Evolutionary conservation across 2,113 vertebrate genomes (phyloP), one percentile per base, ranked within the genome.

Genomic region (Pandion haliaetus): DNA sequence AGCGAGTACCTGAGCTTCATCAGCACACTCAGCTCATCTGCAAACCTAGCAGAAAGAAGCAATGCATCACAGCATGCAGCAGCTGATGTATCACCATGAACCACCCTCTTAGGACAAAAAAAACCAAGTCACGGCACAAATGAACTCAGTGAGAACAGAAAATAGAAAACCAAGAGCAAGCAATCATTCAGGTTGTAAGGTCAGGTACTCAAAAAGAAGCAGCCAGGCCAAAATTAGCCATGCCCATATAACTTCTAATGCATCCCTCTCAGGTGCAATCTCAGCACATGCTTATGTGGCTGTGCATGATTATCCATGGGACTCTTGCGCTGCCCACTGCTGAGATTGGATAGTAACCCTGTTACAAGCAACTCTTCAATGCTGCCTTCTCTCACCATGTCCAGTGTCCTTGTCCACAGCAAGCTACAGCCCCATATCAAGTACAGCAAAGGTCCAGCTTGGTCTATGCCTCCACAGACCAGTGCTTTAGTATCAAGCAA

Each of bases 21-120:
- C 96, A 99, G 95, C 63, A 99, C 91, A 23, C 98, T 99, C 96
- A 99, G 98, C 97, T 99, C 98, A 2, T 99, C 98, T 55, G 97
- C 93, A 97, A 99, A 99, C 82, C 99, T 99, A 70, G 44, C 4
- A 57, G 38, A 11, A 15, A 36, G 82, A 88, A 82, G 44, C 1
- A 19, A 45, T 10, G 1, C 0, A 5, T 12, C 73, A 13, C 47
- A 10, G 0, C 6, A 36, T 11, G 17, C 69, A 49, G 71, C 63
- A 42, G 32, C 71, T 9, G 59, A 59, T 47, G 44, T 2, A 12
- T 3, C 84, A 80, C 77, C 70, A 32, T 0, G 2, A 9, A 2
- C n/a, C 4, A 26, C 23, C 40, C 62, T 24, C 74, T 47, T 2
- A 1, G 6, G 31, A 12, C 34, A 36, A 24, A 36, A 21, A 36